A percentile compares a stretch with the other conserved stretches of the same genome.
phyloP scores from a whole-genome alignment of 2,113 vertebrate genomes.

The Sylvia atricapilla region DNA sequence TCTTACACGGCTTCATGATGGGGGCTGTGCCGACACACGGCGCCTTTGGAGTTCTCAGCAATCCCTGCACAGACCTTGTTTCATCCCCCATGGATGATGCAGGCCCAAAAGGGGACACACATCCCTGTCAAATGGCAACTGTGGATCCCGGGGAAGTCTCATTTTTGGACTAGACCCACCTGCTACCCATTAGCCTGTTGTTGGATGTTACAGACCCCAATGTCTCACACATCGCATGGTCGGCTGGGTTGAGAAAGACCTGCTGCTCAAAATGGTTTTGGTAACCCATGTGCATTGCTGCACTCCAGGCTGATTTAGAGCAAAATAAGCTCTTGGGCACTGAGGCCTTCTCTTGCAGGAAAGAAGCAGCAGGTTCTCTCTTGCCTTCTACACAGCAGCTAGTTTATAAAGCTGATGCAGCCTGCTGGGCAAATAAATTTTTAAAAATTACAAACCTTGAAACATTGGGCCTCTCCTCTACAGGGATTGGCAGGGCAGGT shows the following conservation, averaged over 20 bases:
- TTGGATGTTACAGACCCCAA: not conserved
- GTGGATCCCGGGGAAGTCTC: fast-evolving
- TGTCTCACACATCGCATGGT: not conserved
- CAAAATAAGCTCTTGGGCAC: not conserved
- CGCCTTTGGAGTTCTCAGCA: not conserved
- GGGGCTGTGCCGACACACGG: not conserved
- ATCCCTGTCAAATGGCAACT: not conserved
- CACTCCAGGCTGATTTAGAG: not conserved
- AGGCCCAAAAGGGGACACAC: not conserved
- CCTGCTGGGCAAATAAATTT: not conserved
- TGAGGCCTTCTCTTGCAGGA: not conserved
- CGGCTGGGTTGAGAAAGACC: not conserved
- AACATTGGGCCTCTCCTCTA: not conserved
- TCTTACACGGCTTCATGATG: not conserved
- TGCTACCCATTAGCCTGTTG: not conserved
- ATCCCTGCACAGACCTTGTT: not conserved
- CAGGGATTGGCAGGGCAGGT: not conserved
- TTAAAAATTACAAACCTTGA: not conserved
- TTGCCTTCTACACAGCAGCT: not conserved
- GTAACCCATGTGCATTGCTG: not conserved
- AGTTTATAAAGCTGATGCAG: not conserved
- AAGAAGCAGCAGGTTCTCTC: not conserved
- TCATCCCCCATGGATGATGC: fast-evolving
- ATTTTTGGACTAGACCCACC: not conserved
- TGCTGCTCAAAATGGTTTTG: not conserved